phyloP scores from a whole-genome alignment of 30 jellyfish, hydroid and myxozoan genomes.

The Turritopsis rubra region DNA sequence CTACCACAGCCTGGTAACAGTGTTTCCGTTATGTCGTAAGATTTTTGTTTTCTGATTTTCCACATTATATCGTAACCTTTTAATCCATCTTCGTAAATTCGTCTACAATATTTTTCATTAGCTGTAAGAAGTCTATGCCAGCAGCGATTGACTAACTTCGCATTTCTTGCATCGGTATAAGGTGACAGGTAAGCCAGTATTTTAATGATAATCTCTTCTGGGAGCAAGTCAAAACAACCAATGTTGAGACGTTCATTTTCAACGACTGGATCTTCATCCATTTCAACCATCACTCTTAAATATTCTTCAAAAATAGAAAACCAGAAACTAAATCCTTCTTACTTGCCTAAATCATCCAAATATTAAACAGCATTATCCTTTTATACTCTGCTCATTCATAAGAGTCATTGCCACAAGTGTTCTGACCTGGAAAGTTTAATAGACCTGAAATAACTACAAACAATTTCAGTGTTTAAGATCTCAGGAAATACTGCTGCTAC shows the following conservation, averaged over 20 bases:
- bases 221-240: slow-evolving; percentile 41
- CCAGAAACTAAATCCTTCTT: no score
- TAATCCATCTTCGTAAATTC: slow-evolving; percentile 40
- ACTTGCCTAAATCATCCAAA: no score
- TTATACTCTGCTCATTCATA: no score
- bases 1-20: slow-evolving; percentile 31
- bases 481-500: no score
- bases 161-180: slow-evolving; percentile 44
- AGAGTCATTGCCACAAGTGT: no score
- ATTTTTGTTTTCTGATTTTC: slow-evolving; percentile 33
- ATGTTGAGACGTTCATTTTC: background rate
- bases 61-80: slow-evolving; percentile 33
- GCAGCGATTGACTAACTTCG: slow-evolving; percentile 60
- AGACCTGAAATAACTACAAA: no score
- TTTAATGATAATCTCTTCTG: slow-evolving; percentile 67
- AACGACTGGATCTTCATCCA: background rate
- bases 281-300: background rate
- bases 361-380: no score
- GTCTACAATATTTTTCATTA: slow-evolving; percentile 13
- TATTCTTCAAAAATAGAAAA: no score
- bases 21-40: slow-evolving; percentile 36
- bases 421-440: no score
- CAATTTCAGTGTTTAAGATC: no score
- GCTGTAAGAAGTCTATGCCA: slow-evolving; percentile 64
- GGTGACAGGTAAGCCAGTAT: slow-evolving; percentile 73